Percentiles rank a stretch among this genome's conserved stretches.
phyloP scores from a whole-genome alignment of 2,113 vertebrate species.

The Otus sunia region DNA sequence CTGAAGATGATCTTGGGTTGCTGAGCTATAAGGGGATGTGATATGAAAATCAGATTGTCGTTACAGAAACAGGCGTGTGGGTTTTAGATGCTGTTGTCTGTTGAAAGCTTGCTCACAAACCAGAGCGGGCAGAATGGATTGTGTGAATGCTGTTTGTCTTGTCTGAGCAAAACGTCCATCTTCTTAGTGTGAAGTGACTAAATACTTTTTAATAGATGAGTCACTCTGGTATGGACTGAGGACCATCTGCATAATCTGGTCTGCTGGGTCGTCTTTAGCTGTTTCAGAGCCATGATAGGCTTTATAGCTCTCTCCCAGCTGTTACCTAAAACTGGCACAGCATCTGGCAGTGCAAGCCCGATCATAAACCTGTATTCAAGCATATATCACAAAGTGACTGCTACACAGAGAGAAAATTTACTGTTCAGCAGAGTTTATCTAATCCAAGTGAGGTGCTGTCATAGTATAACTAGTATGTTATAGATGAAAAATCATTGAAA shows the following conservation, averaged over 20 bases:
- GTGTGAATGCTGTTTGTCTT: background rate
- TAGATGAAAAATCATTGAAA: background rate
- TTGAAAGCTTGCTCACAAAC: background rate
- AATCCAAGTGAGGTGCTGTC: background rate
- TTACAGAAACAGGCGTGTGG: rapidly evolving
- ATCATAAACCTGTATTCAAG: background rate
- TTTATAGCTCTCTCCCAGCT: background rate
- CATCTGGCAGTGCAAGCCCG: background rate
- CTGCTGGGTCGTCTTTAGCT: background rate
- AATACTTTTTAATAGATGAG: background rate
- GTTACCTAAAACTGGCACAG: background rate
- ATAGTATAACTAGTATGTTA: background rate
- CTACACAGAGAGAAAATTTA: background rate
- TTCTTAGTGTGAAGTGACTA: background rate
- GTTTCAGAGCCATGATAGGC: background rate
- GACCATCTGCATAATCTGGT: background rate
- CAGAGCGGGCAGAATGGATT: background rate
- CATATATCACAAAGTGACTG: background rate
- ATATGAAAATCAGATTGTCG: background rate
- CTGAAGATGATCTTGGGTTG: background rate
- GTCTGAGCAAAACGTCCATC: background rate
- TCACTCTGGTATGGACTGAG: background rate
- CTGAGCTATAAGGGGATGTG: background rate
- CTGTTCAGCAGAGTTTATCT: background rate
- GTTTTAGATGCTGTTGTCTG: background rate